Conservation (phyloP, 23 tunicate species). For the Phallusia fumigata region DNA sequence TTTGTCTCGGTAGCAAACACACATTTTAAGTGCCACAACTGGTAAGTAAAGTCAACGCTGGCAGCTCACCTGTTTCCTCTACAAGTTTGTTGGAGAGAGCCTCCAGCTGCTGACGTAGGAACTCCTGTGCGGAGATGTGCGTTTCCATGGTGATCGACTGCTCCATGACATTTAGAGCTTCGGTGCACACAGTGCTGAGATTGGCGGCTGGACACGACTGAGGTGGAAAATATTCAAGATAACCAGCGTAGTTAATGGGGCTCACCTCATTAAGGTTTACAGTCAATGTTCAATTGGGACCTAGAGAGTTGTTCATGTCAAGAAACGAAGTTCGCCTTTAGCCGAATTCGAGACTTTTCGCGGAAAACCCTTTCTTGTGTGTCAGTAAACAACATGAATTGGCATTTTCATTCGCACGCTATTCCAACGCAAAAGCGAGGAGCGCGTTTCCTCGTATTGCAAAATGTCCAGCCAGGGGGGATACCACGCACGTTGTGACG, state of each 20-base stretch:
- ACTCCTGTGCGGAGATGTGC: constrained; percentile 62
- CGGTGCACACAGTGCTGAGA: constrained; percentile 24
- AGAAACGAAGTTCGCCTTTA: too few relatives aligned
- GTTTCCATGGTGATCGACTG: constrained; percentile 48
- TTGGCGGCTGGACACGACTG: constrained; percentile 20
- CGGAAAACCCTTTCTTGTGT: too few relatives aligned
- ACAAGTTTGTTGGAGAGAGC: constrained; percentile 42
- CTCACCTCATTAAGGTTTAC: neutral
- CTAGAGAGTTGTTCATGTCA: too few relatives aligned
- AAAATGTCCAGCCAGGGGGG: neutral
- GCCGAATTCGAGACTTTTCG: too few relatives aligned
- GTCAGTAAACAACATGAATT: neutral
- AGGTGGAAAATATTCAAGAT: too few relatives aligned
- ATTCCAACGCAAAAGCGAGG: neutral
- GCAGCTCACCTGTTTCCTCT: neutral
- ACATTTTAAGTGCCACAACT: too few relatives aligned
- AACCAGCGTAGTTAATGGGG: too few relatives aligned
- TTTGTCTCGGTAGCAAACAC: too few relatives aligned
- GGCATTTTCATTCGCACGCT: constrained; percentile 1
- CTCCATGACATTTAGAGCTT: constrained; percentile 67
- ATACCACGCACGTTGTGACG: neutral
- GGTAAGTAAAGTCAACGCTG: neutral
- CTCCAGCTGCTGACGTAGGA: constrained; percentile 58
- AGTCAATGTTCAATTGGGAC: neutral
- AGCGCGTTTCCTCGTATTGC: neutral